Conservation (phyloP, 2,797 vertebrate genomes). For the Brachymystax lenok region DNA sequence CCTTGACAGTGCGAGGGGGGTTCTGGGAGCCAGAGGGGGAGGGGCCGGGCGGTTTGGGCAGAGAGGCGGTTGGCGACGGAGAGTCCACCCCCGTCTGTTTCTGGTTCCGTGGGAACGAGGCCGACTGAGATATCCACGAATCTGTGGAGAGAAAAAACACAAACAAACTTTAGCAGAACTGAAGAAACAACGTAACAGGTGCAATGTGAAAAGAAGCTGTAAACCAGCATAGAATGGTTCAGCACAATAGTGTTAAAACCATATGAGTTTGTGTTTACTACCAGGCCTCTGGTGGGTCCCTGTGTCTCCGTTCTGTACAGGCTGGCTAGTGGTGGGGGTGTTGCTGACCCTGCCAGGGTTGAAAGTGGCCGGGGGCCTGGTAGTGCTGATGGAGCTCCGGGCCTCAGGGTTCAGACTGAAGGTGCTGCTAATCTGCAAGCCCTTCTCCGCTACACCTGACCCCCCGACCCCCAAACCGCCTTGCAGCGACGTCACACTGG, state of each 20-base stretch:
- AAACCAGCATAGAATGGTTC: no score
- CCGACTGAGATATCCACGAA: conserved; percentile 98
- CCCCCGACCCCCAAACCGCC: conserved; percentile 68
- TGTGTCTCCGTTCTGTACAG: conserved; percentile 94
- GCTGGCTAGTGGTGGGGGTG: conserved; percentile 81
- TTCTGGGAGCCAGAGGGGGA: conserved; percentile 86
- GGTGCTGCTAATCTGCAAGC: conserved; percentile 89
- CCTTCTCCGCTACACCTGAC: conserved; percentile 81
- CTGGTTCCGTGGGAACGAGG: conserved; percentile 95
- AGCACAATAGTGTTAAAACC: background rate
- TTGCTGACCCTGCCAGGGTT: conserved; percentile 91
- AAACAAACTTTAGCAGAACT: background rate
- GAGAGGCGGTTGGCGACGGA: conserved; percentile 88
- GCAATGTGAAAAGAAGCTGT: no score
- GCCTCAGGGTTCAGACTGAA: conserved; percentile 81
- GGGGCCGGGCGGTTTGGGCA: conserved; percentile 92
- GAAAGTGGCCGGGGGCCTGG: conserved; percentile 81
- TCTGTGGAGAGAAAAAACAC: conserved; percentile 70
- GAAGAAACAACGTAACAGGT: background rate
- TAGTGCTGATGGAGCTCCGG: conserved; percentile 42
- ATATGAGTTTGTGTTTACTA: conserved; percentile 56
- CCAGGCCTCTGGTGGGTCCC: conserved; percentile 90
- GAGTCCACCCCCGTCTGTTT: conserved; percentile 94
- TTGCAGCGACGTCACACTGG: conserved; percentile 95
- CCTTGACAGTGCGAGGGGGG: conserved; percentile 92